These are phyloP conservation scores for Dasysyrphus tricinctus DNA, from an alignment of 2,888 invertebrate species.

Conservation along the genomic window DNA sequence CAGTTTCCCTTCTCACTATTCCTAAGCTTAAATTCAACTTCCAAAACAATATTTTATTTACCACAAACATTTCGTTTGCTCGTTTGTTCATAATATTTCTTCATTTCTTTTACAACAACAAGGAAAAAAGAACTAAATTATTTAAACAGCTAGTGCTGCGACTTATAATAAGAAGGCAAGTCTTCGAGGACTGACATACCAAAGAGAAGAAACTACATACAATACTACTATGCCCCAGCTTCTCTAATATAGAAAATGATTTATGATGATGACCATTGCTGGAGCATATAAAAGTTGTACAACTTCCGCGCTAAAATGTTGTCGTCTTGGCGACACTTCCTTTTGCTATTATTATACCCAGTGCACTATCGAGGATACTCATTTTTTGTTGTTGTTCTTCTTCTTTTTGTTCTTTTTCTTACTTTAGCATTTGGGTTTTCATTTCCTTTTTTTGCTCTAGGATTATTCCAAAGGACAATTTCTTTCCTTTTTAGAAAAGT, in stretches of 20 bases:
- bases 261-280: conserved; percentile 75
- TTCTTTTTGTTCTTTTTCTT: not conserved
- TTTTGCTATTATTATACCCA: conserved; percentile 44
- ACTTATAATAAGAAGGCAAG: conserved; percentile 20
- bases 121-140: not conserved
- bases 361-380: conserved; percentile 35
- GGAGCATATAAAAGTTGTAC: conserved; percentile 61
- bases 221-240: not conserved
- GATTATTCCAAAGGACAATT: not conserved
- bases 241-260: conserved; percentile 70
- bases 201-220: not conserved
- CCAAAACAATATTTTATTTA: not conserved
- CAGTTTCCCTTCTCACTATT: conserved; percentile 14
- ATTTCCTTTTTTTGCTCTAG: not conserved
- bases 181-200: not conserved
- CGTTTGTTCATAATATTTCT: conserved; percentile 61
- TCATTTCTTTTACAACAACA: conserved; percentile 30
- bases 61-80: conserved; percentile 12
- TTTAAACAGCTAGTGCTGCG: conserved; percentile 5
- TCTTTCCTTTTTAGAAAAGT: not conserved
- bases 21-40: not conserved
- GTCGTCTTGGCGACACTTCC: conserved; percentile 71
- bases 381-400: conserved; percentile 15
- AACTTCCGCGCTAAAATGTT: conserved; percentile 65
- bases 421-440: not conserved